Percentiles rank a stretch among this genome's conserved stretches.
Conservation (phyloP, 1,140 invertebrate species). For the Papilio machaon region DNA sequence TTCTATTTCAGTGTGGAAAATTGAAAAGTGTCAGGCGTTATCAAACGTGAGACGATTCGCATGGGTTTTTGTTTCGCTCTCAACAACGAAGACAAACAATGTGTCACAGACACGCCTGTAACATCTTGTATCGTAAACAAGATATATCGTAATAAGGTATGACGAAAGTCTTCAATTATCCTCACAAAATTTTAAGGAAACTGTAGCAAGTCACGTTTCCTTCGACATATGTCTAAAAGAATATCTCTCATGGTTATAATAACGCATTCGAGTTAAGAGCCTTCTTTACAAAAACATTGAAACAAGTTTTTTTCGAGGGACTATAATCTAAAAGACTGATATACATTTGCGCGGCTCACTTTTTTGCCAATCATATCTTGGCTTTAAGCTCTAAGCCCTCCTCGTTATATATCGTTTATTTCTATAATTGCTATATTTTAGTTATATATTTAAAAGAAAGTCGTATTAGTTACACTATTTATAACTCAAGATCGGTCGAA, state of each 20-base stretch:
- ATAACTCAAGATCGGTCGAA: too few relatives aligned
- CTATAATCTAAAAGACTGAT: background rate
- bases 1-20: background rate
- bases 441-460: too few relatives aligned
- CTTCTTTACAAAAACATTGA: background rate
- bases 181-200: conserved; percentile 43
- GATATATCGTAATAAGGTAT: conserved; percentile 55
- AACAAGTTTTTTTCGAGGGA: background rate
- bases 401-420: background rate
- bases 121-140: conserved; percentile 58
- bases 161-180: conserved; percentile 49
- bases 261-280: background rate
- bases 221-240: background rate
- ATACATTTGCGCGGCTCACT: background rate
- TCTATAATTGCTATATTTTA: background rate
- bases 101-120: conserved; percentile 61
- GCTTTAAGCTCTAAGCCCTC: background rate
- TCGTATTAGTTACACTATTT: too few relatives aligned
- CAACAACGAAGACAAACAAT: conserved; percentile 47
- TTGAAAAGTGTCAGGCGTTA: conserved; percentile 19
- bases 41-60: conserved; percentile 44
- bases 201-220: background rate
- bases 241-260: background rate
- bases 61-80: conserved; percentile 48
- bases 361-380: background rate